Evolutionary conservation across 1,140 invertebrate species (phyloP).

Genomic region (Eulimnadia texana): DNA sequence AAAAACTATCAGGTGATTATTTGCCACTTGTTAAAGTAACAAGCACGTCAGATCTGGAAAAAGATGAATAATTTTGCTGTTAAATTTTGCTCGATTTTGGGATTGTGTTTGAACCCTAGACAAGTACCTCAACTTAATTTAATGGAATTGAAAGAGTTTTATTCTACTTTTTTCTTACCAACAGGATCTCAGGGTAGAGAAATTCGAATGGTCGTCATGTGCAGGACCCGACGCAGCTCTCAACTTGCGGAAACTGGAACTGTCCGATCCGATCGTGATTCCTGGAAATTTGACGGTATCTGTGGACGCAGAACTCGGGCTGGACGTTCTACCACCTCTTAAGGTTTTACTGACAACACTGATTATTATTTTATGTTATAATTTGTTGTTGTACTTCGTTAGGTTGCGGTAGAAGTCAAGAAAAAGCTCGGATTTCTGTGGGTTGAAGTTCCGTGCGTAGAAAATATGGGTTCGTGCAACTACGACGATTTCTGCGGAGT

Average conservation of each 20-base stretch:
- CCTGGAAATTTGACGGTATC: constrained; percentile 9
- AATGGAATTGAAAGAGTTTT: no score
- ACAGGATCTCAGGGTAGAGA: background rate
- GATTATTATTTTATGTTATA: background rate
- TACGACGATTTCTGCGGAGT: constrained; percentile 13
- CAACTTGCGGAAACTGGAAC: background rate
- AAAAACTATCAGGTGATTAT: no score
- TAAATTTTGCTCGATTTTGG: no score
- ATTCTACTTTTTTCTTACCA: no score
- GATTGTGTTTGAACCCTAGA: no score
- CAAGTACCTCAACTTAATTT: no score
- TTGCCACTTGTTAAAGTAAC: no score
- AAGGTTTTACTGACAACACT: background rate
- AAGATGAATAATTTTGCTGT: no score
- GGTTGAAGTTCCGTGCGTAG: constrained; percentile 8
- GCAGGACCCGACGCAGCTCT: constrained; percentile 7
- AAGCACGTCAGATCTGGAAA: no score
- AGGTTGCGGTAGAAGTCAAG: constrained; percentile 1
- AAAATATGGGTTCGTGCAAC: constrained; percentile 13
- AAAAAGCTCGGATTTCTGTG: constrained; percentile 8
- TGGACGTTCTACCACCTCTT: constrained; percentile 2
- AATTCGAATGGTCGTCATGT: constrained; percentile 10
- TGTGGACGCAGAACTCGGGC: constrained; percentile 1
- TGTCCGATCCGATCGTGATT: constrained; percentile 6
- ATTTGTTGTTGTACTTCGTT: background rate